Evolutionary conservation across 1,140 invertebrate genomes (phyloP), one percentile per base, ranked within the genome.

Genomic region (Drosophila pandora): DNA sequence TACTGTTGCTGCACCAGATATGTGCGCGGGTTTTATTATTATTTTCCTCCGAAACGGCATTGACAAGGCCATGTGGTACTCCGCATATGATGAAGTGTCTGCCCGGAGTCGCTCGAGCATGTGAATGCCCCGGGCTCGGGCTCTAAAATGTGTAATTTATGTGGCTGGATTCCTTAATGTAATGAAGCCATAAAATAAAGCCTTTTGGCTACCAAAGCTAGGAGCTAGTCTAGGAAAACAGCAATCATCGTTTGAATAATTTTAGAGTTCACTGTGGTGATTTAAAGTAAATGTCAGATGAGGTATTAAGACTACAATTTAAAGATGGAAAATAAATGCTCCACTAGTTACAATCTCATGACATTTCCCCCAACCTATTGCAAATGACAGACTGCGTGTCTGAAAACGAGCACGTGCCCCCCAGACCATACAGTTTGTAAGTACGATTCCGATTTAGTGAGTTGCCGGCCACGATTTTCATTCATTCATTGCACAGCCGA

Each of bases 21-120:
- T 80, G 43, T 10, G 72, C 81, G 63, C 81, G 63, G 65, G 39
- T 77, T 80, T 85, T 84, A 84, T 84, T 85, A 75, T 85, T 85
- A 79, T 85, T 43, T 43, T 75, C 45, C 58, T 84, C 76, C 67
- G 81, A 67, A 74, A 64, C 81, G 81, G 81, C 81, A 85, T 85
- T 85, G 81, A 81, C 81, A 85, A 85, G 81, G 81, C 81, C 82
- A 87, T 49, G 56, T 37, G 55, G 41, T 25, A 3, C 25, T 32
- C 32, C 32, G 32, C 32, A 32, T 32, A 73, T 73, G 69, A 73
- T 73, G 67, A 28, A 70, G 59, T 63, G 41, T 28, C 50, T 49
- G 39, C 9, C 28, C 9, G 48, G 3, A 47, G 34, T 56, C 8
- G 41, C 25, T 34, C 23, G 47, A 30, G 37, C 45, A 67, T 63